Evolutionary conservation across 2,797 vertebrate species (phyloP).

Genomic region (Acrossocheilus fasciatus): DNA sequence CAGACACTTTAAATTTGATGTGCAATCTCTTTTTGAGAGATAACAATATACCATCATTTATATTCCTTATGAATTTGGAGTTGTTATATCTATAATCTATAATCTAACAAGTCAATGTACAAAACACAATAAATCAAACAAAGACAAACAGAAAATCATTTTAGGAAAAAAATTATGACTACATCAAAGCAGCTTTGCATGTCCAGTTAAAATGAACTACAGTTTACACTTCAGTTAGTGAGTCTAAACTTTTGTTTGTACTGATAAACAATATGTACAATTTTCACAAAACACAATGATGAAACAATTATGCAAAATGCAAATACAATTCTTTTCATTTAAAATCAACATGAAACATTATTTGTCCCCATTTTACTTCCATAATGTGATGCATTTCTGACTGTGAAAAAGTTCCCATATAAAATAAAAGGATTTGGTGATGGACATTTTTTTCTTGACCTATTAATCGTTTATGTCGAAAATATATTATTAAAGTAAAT

Average conservation of each 20-base stretch:
- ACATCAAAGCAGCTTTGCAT: slow-evolving; percentile 8
- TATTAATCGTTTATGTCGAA: not conserved
- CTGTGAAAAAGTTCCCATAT: not conserved
- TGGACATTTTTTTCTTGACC: not conserved
- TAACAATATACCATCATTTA: not conserved
- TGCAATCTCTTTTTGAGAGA: not conserved
- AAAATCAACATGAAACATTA: not conserved
- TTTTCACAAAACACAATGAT: not conserved
- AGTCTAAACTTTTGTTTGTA: slow-evolving; percentile 19
- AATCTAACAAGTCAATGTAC: not conserved
- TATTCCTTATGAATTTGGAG: not conserved
- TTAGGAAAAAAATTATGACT: not conserved
- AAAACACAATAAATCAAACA: not conserved
- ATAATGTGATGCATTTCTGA: not conserved
- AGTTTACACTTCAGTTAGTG: slow-evolving; percentile 1
- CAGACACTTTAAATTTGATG: slow-evolving; percentile 21
- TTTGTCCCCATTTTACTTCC: not conserved
- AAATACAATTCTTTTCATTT: not conserved
- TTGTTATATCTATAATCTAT: slow-evolving; percentile 21
- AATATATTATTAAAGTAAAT: not conserved
- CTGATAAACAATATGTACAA: not conserved
- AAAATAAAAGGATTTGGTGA: not conserved
- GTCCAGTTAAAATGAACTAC: slow-evolving; percentile 7
- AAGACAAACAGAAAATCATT: slow-evolving; percentile 15
- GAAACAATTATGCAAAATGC: slow-evolving; percentile 19